Percentiles rank a stretch among this genome's conserved stretches.
Conservation (phyloP, 2,113 vertebrate species). For the Setophaga coronata region DNA sequence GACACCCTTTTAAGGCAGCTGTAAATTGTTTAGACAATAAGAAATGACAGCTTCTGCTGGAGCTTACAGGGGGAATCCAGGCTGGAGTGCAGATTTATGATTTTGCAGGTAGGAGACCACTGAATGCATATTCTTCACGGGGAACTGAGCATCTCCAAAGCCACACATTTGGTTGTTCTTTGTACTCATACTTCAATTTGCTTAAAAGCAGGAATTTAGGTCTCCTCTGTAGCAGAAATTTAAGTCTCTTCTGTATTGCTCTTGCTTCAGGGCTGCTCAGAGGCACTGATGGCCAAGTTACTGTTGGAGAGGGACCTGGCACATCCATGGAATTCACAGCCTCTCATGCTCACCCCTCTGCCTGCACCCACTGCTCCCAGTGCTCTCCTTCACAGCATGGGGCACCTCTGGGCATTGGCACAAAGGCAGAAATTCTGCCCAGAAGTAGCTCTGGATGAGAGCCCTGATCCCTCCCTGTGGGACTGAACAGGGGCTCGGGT, state of each 20-base stretch:
- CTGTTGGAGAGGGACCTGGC: accelerated
- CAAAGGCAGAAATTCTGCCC: accelerated
- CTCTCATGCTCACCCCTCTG: accelerated
- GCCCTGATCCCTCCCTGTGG: accelerated
- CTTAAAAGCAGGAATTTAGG: background rate
- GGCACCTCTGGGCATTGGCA: accelerated
- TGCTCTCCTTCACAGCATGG: accelerated
- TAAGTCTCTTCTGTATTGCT: background rate
- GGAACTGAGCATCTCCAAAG: background rate
- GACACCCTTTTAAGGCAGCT: conserved; percentile 24
- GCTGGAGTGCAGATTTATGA: background rate
- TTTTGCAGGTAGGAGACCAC: background rate
- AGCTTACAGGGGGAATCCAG: background rate
- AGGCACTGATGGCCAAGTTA: background rate
- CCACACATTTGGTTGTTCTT: background rate
- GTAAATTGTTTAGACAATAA: conserved; percentile 36
- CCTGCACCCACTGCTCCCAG: background rate
- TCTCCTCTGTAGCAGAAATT: background rate
- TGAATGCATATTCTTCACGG: background rate
- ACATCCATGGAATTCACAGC: background rate
- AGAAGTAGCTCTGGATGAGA: background rate
- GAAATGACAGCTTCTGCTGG: conserved; percentile 21
- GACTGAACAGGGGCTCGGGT: accelerated
- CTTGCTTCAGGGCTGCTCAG: background rate
- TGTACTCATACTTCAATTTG: background rate